Evolutionary conservation across 2,113 vertebrate species (phyloP).

Genomic region (Colaptes auratus): DNA sequence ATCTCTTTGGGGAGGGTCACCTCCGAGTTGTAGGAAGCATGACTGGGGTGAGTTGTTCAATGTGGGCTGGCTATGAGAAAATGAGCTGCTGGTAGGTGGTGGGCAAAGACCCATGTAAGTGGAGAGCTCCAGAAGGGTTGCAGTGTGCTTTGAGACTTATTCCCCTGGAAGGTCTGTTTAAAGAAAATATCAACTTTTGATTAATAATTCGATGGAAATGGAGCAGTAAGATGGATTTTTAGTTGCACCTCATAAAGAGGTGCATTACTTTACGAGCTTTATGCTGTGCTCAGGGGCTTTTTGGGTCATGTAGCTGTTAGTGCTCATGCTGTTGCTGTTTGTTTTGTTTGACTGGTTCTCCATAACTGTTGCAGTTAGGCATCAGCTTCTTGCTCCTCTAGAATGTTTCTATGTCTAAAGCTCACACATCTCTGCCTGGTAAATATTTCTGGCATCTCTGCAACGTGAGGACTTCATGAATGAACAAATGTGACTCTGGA

Average conservation of each 20-base stretch:
- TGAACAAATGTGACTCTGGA: constrained; percentile 55
- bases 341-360: neutral
- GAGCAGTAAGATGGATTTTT: neutral
- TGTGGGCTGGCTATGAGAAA: neutral
- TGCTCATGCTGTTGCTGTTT: neutral
- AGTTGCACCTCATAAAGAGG: neutral
- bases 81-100: neutral
- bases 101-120: neutral
- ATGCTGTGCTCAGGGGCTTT: neutral
- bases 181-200: neutral
- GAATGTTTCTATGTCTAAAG: constrained; percentile 42
- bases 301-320: neutral
- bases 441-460: constrained; percentile 58
- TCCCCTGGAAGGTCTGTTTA: neutral
- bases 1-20: neutral
- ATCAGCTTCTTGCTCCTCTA: neutral
- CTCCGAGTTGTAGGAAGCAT: neutral
- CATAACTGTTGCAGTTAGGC: neutral
- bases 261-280: neutral
- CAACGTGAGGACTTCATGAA: neutral
- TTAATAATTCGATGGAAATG: neutral
- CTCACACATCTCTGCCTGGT: constrained; percentile 6
- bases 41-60: neutral
- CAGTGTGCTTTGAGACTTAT: neutral
- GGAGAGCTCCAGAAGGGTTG: neutral